phyloP scores from a whole-genome alignment of 2,113 vertebrate genomes.

The Rhinopomastus cyanomelas region DNA sequence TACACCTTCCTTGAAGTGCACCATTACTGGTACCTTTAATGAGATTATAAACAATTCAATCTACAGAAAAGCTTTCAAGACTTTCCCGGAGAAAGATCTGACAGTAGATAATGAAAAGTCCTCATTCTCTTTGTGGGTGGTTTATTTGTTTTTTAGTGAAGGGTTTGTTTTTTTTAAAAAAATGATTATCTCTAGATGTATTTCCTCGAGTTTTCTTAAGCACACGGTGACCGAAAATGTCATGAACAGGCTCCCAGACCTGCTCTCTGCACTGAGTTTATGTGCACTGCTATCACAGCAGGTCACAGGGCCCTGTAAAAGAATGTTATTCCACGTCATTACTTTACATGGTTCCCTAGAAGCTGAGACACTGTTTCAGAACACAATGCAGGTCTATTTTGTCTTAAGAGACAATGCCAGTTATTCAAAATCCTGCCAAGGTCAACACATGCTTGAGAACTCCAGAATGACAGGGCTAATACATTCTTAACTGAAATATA shows the following conservation, averaged over 20 bases:
- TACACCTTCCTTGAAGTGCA: background rate
- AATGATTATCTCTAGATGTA: background rate
- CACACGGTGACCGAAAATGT: background rate
- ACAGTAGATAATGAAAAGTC: background rate
- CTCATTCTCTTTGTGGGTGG: background rate
- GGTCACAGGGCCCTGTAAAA: background rate
- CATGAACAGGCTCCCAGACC: background rate
- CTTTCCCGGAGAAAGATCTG: background rate
- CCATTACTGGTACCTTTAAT: background rate
- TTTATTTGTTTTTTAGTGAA: background rate
- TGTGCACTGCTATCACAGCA: background rate
- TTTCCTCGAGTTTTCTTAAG: background rate
- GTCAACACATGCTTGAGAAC: background rate
- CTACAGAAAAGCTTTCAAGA: background rate
- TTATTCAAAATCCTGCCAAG: background rate
- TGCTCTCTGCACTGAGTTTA: background rate
- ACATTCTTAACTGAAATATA: background rate
- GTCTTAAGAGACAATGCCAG: background rate
- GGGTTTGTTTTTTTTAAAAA: background rate
- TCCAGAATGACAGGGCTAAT: background rate
- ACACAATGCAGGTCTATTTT: background rate
- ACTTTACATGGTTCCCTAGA: background rate
- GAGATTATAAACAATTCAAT: background rate
- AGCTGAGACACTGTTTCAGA: background rate
- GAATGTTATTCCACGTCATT: background rate